Base-by-base conservation (phyloP, 2,797 vertebrate species). In the Chelmon rostratus region DNA sequence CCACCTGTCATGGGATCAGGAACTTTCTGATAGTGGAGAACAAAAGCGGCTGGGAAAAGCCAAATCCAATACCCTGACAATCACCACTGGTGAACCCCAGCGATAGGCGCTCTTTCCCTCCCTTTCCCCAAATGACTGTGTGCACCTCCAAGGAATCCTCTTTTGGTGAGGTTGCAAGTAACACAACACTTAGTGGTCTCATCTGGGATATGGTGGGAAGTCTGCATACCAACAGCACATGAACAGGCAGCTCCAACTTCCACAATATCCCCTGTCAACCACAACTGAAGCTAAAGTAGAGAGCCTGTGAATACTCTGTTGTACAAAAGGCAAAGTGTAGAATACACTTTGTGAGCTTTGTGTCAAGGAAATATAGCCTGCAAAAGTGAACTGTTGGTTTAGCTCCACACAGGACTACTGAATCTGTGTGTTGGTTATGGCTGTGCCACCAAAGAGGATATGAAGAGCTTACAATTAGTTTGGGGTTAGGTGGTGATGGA, bases 1-100 rank as follows among this genome's bases (percentile, higher is more conserved):
- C 59, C 81, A 81, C 52, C 44, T 67, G 62, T 79, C 75, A 82
- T 74, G 76, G 73, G 81, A 79, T 77, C 19, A 78, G 78, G 78
- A 78, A 62, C 49, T 65, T 58, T 62, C 69, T 62, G 65, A 78
- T 68, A 49, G 71, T 63, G 12, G 1, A 63, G 42, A 64, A 40
- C n/a, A 75, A 84, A 81, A 68, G 8, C 74, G 61, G 50, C 61
- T 44, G 49, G 61, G 49, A 35, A 75, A 69, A 77, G 63, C 70
- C 58, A 49, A 53, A 76, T 81, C 54, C 42, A 76, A 73, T 65
- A 72, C 25, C 38, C n/a, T 54, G 33, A 67, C 58, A 78, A 63
- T 79, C 61, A 71, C 16, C 25, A 11, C 16, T 21, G 57, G 31
- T 58, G 49, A 70, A 54, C 23, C 31, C 21, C 12, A 54, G 28